Evolutionary conservation across 2,888 invertebrate genomes (phyloP), one percentile per base, ranked within the genome.

Genomic region (Orthonychiurus folsomi): DNA sequence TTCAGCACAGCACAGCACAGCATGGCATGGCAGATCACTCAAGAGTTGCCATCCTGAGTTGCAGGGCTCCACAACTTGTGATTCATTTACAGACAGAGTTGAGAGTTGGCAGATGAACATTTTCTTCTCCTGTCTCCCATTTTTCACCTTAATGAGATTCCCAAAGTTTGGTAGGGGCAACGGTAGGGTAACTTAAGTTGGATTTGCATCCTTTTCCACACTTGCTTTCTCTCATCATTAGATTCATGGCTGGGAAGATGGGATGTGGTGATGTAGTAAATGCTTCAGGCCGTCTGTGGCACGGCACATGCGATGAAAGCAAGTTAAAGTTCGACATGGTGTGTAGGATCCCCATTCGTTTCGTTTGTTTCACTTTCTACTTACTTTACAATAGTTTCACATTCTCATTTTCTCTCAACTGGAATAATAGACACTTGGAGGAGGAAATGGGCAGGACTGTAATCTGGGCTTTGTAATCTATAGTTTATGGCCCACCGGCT

Each of bases 201-300:
- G 37, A 37, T 37, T 37, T 37, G 37, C 37, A 37, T 37, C 37
- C 37, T 37, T 37, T 37, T 37, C 37, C 15, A 37, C 37, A 37
- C 37, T 37, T 37, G 37, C 37, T 37, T 37, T 37, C 37, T 37
- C 37, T 37, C 37, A 37, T 37, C 37, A 37, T 37, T 37, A 37
- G 37, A 37, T 37, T 37, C 37, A 37, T 37, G 37, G 5, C 37
- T 37, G 37, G 5, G n/a, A n/a, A n/a, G n/a, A n/a, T n/a, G n/a
- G n/a, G n/a, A n/a, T n/a, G n/a, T n/a, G n/a, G n/a, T n/a, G n/a
- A n/a, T n/a, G n/a, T n/a, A n/a, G n/a, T n/a, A n/a, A n/a, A n/a
- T n/a, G n/a, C n/a, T n/a, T n/a, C n/a, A n/a, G n/a, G n/a, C n/a
- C n/a, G n/a, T n/a, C n/a, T n/a, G n/a, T n/a, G n/a, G n/a, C n/a